Evolutionary conservation across 2,888 invertebrate species (phyloP), one percentile per base, ranked within the genome.

Genomic region (Troglohyphantes excavatus): DNA sequence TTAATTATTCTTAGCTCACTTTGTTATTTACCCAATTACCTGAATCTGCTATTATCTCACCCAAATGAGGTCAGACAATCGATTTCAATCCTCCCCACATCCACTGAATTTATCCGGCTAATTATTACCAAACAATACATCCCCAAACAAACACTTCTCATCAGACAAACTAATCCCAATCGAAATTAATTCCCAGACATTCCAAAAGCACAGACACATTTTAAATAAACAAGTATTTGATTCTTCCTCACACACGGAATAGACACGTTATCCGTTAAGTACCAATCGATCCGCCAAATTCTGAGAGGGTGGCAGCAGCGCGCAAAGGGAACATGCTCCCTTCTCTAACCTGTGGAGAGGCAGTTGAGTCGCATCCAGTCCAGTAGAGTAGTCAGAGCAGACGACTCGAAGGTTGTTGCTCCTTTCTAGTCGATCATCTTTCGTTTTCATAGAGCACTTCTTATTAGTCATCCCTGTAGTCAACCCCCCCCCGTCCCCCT

Each of bases 321-420:
- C 79, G 63, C 72, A 63, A 21, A 72, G 68, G 81, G 53, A 61
- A 65, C 67, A 82, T 73, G 67, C 67, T 82, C 81, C 39, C 43
- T 82, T 9, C n/a, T 53, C 53, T 89, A 89, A 89, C 88, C 88
- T 89, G 88, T 89, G 82, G 82, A 73, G 27, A 65, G 59, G 53
- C 53, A n/a, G 17, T 53, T 6, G 33, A 33, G 33, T 33, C 33
- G 33, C 33, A 33, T 33, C 81, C 87, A 88, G 87, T 88, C n/a
- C n/a, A 88, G 88, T 89, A 89, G 88, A 82, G 81, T 89, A 89
- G 88, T 76, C 65, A 82, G 88, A 76, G 82, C 63, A 68, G 82
- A 39, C 75, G 82, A 39, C 33, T 43, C 26, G 53, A 46, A 89
- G 75, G 70, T 76, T 89, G 88, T 89, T 89, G 88, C 82, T 75